Base-by-base conservation (phyloP, 2,113 vertebrate species). In the Cynopterus brachyotis region DNA sequence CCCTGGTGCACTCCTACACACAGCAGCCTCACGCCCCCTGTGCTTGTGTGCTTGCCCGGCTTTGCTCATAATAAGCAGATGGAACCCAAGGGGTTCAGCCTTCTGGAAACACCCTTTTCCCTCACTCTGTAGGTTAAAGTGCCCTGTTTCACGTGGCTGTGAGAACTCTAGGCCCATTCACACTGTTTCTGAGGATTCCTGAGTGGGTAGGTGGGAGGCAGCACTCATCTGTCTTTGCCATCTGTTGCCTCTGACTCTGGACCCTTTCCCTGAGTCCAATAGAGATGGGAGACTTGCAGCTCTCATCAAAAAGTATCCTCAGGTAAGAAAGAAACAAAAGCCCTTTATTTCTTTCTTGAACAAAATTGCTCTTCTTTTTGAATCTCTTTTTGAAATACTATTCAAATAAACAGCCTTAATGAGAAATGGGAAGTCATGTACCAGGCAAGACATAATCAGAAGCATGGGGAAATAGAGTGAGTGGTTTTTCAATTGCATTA, bases 371-470 rank as follows among this genome's bases (percentile, higher is more conserved):
- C 28, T 62, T 62, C 59, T 5, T 62, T 62, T 62, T 62, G 28
- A 4, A 28, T 79, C 37, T 85, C 84, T 97, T 95, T 69, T 59
- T n/a, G 69, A 93, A 95, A 80, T 97, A 92, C 50, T 66, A 78
- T 95, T 89, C 89, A 98, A 87, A 76, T 32, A 94, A 89, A 75
- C 72, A 57, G 42, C 19, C 42, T 75, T 72, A 60, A 42, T 32
- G 73, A 94, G 53, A 79, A 91, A 78, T 57, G 94, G 55, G 75
- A 84, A 91, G 66, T 84, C 88, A 88, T 3, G 37, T 28, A n/a
- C 73, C 50, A 11, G 70, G 45, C 9, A 47, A 78, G 12, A 85
- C 86, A 96, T 93, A 97, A 97, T 96, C 92, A 90, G 76, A 96
- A 87, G 67, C 81, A 0, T 57, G 32, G 20, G 84, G 72, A 96